Conservation (phyloP, 2,113 vertebrate species). For the Microcebus jonahi region DNA sequence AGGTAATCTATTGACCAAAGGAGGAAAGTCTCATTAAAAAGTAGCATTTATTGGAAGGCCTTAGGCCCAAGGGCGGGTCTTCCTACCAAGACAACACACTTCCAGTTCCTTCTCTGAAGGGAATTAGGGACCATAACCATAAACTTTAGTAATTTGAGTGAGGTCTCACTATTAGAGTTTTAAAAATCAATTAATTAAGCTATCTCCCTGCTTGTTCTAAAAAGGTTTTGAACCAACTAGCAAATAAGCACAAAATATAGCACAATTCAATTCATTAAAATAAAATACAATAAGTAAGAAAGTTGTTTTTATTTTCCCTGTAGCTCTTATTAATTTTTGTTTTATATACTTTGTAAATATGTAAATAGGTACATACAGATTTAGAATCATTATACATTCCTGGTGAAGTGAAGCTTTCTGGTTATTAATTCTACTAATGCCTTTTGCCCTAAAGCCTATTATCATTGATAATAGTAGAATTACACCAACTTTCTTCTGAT, state of each 20-base stretch:
- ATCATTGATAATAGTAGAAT: neutral
- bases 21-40: neutral
- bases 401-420: neutral
- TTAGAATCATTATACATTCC: neutral
- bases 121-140: neutral
- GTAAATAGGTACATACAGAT: neutral
- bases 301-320: neutral
- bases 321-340: neutral
- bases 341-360: neutral
- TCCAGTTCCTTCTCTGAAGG: neutral
- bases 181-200: neutral
- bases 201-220: neutral
- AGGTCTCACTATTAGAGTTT: neutral
- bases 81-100: neutral
- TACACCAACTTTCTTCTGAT: neutral
- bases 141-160: neutral
- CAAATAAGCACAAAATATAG: neutral
- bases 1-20: neutral
- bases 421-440: neutral
- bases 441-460: neutral
- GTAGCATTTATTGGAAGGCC: neutral
- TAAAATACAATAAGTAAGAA: neutral
- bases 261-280: neutral
- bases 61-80: neutral
- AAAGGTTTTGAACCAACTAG: neutral